Percentiles rank a stretch among this genome's conserved stretches.
phyloP scores from a whole-genome alignment of 2,797 vertebrate genomes.

The Fringilla coelebs region DNA sequence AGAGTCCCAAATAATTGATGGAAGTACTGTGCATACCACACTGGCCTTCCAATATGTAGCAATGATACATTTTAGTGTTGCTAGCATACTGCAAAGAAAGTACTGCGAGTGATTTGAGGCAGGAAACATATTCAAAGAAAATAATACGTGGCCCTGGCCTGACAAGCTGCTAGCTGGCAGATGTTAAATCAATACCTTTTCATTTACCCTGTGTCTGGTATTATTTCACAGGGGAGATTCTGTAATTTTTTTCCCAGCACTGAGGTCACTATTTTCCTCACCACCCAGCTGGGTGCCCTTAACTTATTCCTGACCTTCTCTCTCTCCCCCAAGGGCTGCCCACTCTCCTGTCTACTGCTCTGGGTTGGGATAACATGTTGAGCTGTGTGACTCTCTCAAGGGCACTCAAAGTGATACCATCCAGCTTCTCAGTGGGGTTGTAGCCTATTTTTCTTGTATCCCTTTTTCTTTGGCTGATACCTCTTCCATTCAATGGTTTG shows the following conservation, averaged over 20 bases:
- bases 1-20: not conserved
- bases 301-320: not conserved
- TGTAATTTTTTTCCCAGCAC: not conserved
- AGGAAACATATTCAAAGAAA: conserved; percentile 6
- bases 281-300: not conserved
- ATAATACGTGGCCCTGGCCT: not conserved
- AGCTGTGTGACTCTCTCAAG: not conserved
- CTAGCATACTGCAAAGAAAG: not conserved
- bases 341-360: not conserved
- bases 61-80: not conserved
- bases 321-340: not conserved
- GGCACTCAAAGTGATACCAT: not conserved
- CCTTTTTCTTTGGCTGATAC: not conserved
- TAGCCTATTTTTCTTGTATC: not conserved
- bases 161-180: not conserved
- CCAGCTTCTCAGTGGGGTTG: not conserved
- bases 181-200: not conserved
- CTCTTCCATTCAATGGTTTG: not conserved
- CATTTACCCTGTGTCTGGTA: not conserved
- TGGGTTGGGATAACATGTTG: not conserved
- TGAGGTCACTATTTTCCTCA: not conserved
- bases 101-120: not conserved
- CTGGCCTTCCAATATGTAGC: not conserved
- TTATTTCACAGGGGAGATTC: not conserved
- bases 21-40: not conserved